phyloP scores from a whole-genome alignment of 2,888 invertebrate species.

The Xestia xanthographa region DNA sequence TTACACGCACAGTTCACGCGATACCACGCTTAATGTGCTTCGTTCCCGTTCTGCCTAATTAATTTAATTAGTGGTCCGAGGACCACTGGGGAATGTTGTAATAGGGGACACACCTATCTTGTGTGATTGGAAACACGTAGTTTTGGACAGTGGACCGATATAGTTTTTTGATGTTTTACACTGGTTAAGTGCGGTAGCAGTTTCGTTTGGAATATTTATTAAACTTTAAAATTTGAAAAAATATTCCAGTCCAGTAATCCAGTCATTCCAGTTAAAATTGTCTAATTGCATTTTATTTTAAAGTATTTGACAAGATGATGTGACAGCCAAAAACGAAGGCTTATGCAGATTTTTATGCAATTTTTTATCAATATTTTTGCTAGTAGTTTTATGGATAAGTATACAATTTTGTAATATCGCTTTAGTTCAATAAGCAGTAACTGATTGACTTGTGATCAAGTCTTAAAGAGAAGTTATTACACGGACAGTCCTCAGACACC shows the following conservation, averaged over 20 bases:
- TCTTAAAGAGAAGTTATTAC: background rate
- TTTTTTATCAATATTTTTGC: background rate
- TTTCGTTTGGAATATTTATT: background rate
- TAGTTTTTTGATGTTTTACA: constrained; percentile 8
- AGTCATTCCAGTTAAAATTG: no score
- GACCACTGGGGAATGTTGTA: constrained; percentile 73
- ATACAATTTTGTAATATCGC: background rate
- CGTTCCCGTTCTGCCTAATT: constrained; percentile 79
- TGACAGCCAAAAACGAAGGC: background rate
- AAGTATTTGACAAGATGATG: background rate
- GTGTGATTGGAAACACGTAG: constrained; percentile 60
- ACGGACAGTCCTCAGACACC: background rate
- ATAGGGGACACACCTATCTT: constrained; percentile 73
- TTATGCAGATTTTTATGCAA: background rate
- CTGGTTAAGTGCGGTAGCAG: background rate
- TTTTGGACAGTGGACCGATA: constrained; percentile 46
- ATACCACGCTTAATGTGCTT: constrained; percentile 71
- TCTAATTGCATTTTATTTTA: no score
- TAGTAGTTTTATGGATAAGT: background rate
- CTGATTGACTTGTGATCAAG: background rate
- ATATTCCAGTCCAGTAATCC: no score
- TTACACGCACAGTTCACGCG: constrained; percentile 68
- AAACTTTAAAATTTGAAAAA: background rate
- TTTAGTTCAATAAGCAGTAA: background rate
- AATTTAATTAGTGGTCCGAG: constrained; percentile 80